Evolutionary conservation across 2,113 vertebrate genomes (phyloP), one percentile per base, ranked within the genome.

Genomic region (Dasyornis broadbenti): DNA sequence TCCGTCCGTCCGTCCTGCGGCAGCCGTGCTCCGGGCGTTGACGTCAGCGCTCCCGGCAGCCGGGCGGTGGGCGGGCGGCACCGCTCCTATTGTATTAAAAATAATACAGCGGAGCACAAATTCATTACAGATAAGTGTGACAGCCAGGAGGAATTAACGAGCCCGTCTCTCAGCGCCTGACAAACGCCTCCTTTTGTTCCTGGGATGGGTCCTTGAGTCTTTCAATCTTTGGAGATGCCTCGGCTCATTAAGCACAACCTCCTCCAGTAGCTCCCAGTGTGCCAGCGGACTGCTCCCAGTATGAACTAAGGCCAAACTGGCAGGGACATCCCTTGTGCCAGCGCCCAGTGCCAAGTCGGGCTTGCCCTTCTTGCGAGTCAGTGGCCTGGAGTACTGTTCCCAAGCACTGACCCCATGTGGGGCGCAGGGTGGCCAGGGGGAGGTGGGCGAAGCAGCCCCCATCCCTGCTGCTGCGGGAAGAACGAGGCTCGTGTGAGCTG

Each of bases 31-130:
- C 95, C 15, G 87, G 89, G 80, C 47, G 71, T 85, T 94, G 91
- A 95, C 93, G 92, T 89, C 89, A 95, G 89, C 91, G 65, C 96
- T 89, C 92, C 89, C 88, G 15, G 94, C 94, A 96, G 89, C 92
- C 69, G 89, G 86, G 91, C 90, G 78, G 97, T 95, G 89, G 95
- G 96, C 93, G 94, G 96, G 94, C 60, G 64, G 82, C 92, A 95
- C 94, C 63, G 78, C 89, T 97, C 90, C 94, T 95, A 92, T 95
- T 96, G 95, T 97, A 97, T 97, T 96, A 97, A 97, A 97, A 97
- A 96, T 96, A 97, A 97, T 97, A 95, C 94, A 97, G 94, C 82
- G n/a, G 91, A 97, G 94, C 94, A 94, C 94, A 96, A 97, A 97
- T 96, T 97, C 96, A 95, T 97, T 96, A 95, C 95, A 95, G 96